Conservation (phyloP, 1,140 invertebrate genomes). For the Schlechtendalia chinensis region DNA sequence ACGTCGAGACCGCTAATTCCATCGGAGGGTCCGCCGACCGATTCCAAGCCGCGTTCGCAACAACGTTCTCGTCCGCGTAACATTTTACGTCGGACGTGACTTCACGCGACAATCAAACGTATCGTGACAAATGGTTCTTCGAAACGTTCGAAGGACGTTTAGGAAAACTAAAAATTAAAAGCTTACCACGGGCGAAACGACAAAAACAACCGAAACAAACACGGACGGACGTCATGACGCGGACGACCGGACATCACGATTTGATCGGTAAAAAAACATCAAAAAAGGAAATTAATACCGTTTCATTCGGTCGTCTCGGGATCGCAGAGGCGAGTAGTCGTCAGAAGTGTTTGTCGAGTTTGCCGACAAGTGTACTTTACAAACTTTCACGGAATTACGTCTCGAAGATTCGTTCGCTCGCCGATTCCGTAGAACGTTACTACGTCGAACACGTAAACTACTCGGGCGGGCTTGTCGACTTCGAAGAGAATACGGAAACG, state of each 20-base stretch:
- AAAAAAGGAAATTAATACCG: not conserved
- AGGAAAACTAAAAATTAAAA: too few species aligned
- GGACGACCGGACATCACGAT: not conserved
- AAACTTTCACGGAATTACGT: constrained; percentile 24
- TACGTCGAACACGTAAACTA: constrained; percentile 17
- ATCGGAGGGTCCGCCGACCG: not conserved
- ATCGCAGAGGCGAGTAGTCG: not conserved
- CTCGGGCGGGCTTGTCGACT: not conserved
- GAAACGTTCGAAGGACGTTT: too few species aligned
- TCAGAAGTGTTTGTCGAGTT: constrained; percentile 9
- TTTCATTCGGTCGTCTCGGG: not conserved
- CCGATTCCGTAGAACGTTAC: not conserved
- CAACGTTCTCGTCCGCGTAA: not conserved
- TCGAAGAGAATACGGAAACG: not conserved
- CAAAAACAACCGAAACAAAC: too few species aligned
- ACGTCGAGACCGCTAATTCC: constrained; percentile 12
- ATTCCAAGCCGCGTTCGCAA: constrained; percentile 9
- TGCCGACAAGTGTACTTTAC: constrained; percentile 7
- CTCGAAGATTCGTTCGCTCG: not conserved
- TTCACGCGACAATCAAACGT: too few species aligned
- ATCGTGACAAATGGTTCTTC: too few species aligned
- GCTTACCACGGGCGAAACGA: too few species aligned
- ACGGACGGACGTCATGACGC: too few species aligned
- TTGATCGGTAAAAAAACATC: not conserved
- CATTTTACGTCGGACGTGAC: too few species aligned